Evolutionary conservation across 1,140 invertebrate genomes (phyloP), one percentile per base, ranked within the genome.

Genomic region (Eufriesea mexicana): DNA sequence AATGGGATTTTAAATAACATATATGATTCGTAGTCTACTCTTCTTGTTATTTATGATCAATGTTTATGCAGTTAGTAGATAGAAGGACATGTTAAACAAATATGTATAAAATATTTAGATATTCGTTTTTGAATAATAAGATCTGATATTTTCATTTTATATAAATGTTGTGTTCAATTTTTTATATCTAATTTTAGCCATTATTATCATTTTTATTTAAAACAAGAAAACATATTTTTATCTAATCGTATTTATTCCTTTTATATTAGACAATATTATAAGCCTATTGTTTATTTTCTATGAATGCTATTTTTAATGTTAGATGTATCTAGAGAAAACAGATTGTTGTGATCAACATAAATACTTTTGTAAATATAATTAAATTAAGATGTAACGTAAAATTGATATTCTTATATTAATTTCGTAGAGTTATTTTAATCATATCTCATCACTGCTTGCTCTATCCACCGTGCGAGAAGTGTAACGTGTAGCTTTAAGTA

Each of bases 301-400:
- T 42, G 18, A 82, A 82, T 8, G 45, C 45, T 82, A 82, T 67
- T 76, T 67, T 76, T 82, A 76, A 51, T 80, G 64, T 51, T 82
- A 82, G 14, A 68, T 16, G 20, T n/a, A 66, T 76, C 12, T 25
- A 66, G 64, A 75, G 54, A 47, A 51, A 76, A 76, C 23, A 67
- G 28, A 82, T 82, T 76, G 35, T 67, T 76, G 81, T 70, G 81
- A 83, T 83, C n/a, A n/a, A 78, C 64, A 71, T 45, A 70, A 62
- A 78, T 45, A 70, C 16, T 59, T 71, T 70, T 77, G 74, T 77
- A 77, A 70, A 83, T 83, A 78, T n/a, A 18, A 16, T 71, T 83
- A 57, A 68, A 35, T n/a, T 77, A 83, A 61, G 23, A 25, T 67
- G 18, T 57, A 66, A 28, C 35, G 51, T 76, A 67, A 76, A 66